A percentile compares a stretch with the other conserved stretches of the same genome.
These are phyloP conservation scores for Prosapia bicincta DNA, from an alignment of 2,888 invertebrate species.

Conservation along the genomic window DNA sequence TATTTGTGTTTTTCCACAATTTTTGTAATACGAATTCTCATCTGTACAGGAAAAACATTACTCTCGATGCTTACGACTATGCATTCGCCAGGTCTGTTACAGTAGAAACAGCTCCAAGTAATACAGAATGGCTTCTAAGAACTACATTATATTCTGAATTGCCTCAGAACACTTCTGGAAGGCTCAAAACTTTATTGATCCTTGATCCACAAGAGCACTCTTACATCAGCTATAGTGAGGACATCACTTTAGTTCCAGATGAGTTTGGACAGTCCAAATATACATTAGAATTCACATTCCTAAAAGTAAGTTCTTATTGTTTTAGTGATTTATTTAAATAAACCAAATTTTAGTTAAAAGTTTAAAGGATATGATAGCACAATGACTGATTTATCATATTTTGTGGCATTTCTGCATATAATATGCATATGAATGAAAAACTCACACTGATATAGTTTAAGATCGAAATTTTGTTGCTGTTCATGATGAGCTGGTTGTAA, in stretches of 20 bases:
- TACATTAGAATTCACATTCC: not conserved
- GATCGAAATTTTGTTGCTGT: too few relatives aligned
- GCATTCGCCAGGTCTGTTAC: slow-evolving; percentile 56
- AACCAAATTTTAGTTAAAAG: too few relatives aligned
- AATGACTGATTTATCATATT: too few relatives aligned
- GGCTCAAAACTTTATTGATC: not conserved
- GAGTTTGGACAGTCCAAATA: not conserved
- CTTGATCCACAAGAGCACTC: not conserved
- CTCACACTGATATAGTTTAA: too few relatives aligned
- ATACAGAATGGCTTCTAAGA: slow-evolving; percentile 19
- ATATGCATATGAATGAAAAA: too few relatives aligned
- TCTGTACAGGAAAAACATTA: slow-evolving; percentile 60
- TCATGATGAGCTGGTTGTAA: too few relatives aligned
- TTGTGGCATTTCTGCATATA: too few relatives aligned
- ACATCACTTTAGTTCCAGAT: not conserved
- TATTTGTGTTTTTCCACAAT: too few relatives aligned
- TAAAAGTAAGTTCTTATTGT: not conserved
- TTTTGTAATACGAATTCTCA: not conserved
- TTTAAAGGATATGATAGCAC: too few relatives aligned
- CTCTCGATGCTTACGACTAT: slow-evolving; percentile 61
- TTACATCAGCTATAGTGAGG: not conserved
- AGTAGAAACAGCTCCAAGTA: slow-evolving; percentile 19
- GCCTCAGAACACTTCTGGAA: not conserved
- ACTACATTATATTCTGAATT: not conserved
- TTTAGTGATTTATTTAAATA: too few relatives aligned